phyloP scores from a whole-genome alignment of 2,113 vertebrate genomes.

The Grantiella picta region DNA sequence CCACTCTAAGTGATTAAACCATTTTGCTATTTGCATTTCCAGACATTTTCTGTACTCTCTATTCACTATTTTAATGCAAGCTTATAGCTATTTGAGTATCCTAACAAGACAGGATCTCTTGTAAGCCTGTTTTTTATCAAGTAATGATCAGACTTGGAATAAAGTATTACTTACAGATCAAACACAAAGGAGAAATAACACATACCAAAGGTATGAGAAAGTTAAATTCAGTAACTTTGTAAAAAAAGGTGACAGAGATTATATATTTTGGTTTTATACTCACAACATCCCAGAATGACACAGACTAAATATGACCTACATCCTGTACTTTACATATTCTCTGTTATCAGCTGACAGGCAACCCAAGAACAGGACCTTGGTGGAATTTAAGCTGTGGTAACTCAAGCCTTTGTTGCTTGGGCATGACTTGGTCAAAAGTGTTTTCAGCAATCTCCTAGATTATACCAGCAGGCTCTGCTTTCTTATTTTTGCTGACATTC shows the following conservation, averaged over 20 bases:
- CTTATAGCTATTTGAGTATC: background rate
- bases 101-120: background rate
- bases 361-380: background rate
- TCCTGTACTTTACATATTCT: background rate
- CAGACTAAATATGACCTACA: background rate
- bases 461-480: background rate
- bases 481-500: background rate
- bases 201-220: background rate
- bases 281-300: background rate
- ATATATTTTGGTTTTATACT: background rate
- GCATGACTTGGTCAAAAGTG: background rate
- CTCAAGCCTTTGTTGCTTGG: background rate
- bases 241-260: background rate
- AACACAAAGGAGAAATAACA: background rate
- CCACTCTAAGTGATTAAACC: background rate
- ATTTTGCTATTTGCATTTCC: background rate
- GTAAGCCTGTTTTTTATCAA: background rate
- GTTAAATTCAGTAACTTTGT: background rate
- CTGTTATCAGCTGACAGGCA: background rate
- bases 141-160: background rate
- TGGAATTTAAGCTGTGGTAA: background rate
- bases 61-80: background rate
- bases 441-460: background rate
- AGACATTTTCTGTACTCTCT: background rate
- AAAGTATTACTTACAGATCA: background rate